Percentiles rank a stretch among this genome's conserved stretches.
phyloP scores from a whole-genome alignment of 2,113 vertebrate species.

The Coptodon rendalli region DNA sequence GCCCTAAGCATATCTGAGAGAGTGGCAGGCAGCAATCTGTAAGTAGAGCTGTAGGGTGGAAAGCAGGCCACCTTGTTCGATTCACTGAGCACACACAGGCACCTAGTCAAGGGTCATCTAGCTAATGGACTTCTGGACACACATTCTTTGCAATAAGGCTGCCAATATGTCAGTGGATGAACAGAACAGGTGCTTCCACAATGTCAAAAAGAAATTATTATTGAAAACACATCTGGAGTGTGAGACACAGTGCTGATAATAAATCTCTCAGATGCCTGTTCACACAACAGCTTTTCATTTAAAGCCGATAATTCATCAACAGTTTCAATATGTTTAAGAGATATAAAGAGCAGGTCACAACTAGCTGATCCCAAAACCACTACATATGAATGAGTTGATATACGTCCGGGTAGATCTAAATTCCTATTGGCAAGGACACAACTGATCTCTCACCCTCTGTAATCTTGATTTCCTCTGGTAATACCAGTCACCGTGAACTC shows the following conservation, averaged over 20 bases:
- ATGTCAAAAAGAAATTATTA: conserved; percentile 25
- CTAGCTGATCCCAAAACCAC: not conserved
- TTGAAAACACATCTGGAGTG: not conserved
- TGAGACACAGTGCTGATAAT: not conserved
- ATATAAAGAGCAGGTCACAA: not conserved
- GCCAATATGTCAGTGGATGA: not conserved
- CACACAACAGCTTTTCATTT: not conserved
- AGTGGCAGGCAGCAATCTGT: conserved; percentile 63
- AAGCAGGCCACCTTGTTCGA: conserved; percentile 34
- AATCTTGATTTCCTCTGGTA: conserved; percentile 66
- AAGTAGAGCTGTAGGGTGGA: conserved; percentile 44
- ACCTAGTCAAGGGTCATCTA: conserved; percentile 42
- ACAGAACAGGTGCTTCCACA: not conserved
- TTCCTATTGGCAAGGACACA: conserved; percentile 55
- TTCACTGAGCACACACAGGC: conserved; percentile 56
- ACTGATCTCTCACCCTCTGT: conserved; percentile 45
- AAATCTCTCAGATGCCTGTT: not conserved
- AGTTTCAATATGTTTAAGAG: not conserved
- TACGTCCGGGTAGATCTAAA: conserved; percentile 17
- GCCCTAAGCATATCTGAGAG: conserved; percentile 37
- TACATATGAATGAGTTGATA: conserved; percentile 7
- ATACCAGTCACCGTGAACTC: conserved; percentile 56
- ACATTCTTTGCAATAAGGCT: conserved; percentile 7
- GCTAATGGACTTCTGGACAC: conserved; percentile 56
- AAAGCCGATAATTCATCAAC: not conserved